phyloP scores from a whole-genome alignment of 2,797 vertebrate species.

The Eremophila alpestris region DNA sequence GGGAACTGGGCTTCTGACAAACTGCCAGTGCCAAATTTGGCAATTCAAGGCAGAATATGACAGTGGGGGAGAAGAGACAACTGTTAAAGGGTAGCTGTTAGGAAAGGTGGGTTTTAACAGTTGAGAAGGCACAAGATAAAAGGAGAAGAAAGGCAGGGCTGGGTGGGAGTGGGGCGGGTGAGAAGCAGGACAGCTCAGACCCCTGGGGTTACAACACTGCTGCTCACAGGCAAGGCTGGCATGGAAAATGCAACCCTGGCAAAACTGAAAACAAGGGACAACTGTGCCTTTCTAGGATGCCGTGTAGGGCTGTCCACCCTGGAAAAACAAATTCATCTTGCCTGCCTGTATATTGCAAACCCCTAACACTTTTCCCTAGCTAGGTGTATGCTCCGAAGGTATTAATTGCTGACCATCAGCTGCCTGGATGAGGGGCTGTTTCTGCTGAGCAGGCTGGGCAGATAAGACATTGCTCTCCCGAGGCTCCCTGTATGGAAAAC shows the following conservation, averaged over 20 bases:
- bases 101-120: not conserved
- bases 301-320: not conserved
- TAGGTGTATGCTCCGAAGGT: not conserved
- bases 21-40: not conserved
- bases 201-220: not conserved
- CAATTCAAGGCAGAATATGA: not conserved
- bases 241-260: not conserved
- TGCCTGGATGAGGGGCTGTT: not conserved
- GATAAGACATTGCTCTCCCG: not conserved
- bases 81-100: not conserved
- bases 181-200: not conserved
- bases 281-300: not conserved
- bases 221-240: not conserved
- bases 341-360: not conserved
- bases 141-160: not conserved
- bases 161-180: accelerated
- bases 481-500: conserved; percentile 36
- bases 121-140: not conserved
- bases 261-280: not conserved
- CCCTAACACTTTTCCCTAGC: not conserved
- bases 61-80: not conserved
- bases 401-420: not conserved
- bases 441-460: not conserved
- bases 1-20: not conserved
- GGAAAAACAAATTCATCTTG: not conserved